These are phyloP conservation scores for Drosophila ercepeae DNA, from an alignment of 1,140 invertebrate species.

Conservation along the genomic window DNA sequence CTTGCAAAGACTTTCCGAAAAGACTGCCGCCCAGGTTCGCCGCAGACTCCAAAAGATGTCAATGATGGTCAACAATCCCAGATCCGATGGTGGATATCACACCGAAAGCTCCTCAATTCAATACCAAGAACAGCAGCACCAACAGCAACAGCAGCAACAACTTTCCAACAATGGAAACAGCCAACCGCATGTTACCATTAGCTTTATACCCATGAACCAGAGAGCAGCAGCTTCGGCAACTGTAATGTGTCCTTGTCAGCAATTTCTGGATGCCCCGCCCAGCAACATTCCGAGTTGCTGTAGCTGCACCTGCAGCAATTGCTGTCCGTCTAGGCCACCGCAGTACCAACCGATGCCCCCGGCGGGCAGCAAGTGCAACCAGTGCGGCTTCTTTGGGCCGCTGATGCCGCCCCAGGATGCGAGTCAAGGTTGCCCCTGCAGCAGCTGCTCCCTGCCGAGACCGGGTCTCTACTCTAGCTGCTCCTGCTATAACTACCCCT, in stretches of 20 bases:
- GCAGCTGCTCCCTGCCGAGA: constrained; percentile 21
- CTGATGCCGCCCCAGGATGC: not conserved
- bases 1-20: not conserved
- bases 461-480: not conserved
- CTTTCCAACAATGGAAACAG: not conserved
- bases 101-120: not conserved
- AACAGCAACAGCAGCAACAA: not conserved
- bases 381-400: not conserved
- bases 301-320: constrained; percentile 28
- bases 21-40: not conserved
- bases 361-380: not conserved
- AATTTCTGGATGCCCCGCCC: constrained; percentile 1
- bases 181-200: constrained; percentile 44
- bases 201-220: constrained; percentile 18
- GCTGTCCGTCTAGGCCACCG: constrained; percentile 13
- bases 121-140: not conserved
- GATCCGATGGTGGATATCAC: not conserved
- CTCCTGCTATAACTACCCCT: not conserved
- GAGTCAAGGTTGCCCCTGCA: not conserved
- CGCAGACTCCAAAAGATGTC: not conserved
- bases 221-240: not conserved
- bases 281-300: constrained; percentile 15
- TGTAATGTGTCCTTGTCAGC: constrained; percentile 31
- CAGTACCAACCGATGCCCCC: not conserved
- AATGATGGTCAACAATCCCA: not conserved